Conservation (phyloP, 2,888 invertebrate species). For the Dinocampus coccinellae region DNA sequence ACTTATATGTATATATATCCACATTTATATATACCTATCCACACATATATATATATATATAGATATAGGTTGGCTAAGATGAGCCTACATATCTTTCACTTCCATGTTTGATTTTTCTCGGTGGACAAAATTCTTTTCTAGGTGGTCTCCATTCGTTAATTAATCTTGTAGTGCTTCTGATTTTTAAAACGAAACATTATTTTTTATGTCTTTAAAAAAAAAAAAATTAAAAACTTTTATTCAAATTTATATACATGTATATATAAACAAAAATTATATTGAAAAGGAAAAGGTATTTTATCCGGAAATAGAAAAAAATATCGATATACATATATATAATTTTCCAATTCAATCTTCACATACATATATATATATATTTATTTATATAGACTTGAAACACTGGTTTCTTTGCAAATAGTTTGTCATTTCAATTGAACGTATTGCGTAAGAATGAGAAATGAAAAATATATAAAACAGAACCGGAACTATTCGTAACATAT, state of each 20-base stretch:
- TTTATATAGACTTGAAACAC: not conserved
- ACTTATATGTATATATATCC: slow-evolving; percentile 8
- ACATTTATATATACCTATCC: not conserved
- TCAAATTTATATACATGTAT: not conserved
- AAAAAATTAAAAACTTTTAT: not conserved
- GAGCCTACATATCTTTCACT: slow-evolving; percentile 18
- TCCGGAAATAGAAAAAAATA: not conserved
- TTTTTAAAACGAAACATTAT: slow-evolving; percentile 9
- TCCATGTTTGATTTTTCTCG: slow-evolving; percentile 22
- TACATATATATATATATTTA: not conserved
- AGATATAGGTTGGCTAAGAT: slow-evolving; percentile 22
- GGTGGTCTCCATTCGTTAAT: slow-evolving; percentile 34
- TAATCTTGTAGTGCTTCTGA: slow-evolving; percentile 24
- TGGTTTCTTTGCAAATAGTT: not conserved
- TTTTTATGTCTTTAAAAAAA: not conserved
- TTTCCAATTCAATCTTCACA: not conserved
- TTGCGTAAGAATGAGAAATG: slow-evolving; percentile 3
- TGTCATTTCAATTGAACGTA: not conserved
- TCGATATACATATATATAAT: not conserved
- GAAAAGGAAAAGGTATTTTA: not conserved
- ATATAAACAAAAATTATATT: not conserved
- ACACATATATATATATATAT: not conserved
- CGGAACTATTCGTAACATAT: not conserved
- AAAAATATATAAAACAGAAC: not conserved
- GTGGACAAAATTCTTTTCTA: slow-evolving; percentile 24